Evolutionary conservation across 2,888 invertebrate species (phyloP), one percentile per base, ranked within the genome.

Genomic region (Julus scanicus): DNA sequence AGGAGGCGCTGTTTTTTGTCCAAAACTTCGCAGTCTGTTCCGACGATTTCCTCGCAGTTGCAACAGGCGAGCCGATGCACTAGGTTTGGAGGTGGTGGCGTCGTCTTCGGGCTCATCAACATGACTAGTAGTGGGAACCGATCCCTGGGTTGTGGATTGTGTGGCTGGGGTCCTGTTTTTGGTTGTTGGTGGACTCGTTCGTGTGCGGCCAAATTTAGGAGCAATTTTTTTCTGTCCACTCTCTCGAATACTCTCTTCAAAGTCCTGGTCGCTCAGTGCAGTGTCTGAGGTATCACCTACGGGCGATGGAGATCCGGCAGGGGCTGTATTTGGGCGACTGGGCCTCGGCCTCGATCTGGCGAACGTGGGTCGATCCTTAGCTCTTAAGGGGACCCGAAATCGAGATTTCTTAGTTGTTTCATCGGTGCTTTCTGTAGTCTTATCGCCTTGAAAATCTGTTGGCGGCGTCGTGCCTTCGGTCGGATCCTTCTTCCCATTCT

Each of bases 301-400:
- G 9, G 71, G 84, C n/a, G 84, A 84, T 9, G 84, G 40, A 15
- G 84, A 39, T 6, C 84, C 84, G 13, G 84, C 20, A 20, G 84
- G n/a, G 8, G 84, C 84, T 2, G 44, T 40, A 8, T 37, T 15
- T 80, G 49, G n/a, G 29, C 71, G 48, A 13, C 37, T 84, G 84
- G 29, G 48, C 48, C 40, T 49, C 3, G 83, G 48, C 49, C 83
- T 44, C 29, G 44, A 37, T 15, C 86, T 9, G 15, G 37, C 86
- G 39, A 85, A 85, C 71, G 40, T 86, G 37, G 86, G 88, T n/a
- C 88, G 63, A 29, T 71, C 71, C 11, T 71, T 71, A 6, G 53
- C 49, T 87, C 88, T 83, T 29, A 88, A 17, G 2, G 88, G 63
- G 29, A 87, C 87, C 83, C 88, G 63, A 57, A 88, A 88, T 44